Conservation (phyloP, 2,113 vertebrate genomes). For the Aix galericulata region DNA sequence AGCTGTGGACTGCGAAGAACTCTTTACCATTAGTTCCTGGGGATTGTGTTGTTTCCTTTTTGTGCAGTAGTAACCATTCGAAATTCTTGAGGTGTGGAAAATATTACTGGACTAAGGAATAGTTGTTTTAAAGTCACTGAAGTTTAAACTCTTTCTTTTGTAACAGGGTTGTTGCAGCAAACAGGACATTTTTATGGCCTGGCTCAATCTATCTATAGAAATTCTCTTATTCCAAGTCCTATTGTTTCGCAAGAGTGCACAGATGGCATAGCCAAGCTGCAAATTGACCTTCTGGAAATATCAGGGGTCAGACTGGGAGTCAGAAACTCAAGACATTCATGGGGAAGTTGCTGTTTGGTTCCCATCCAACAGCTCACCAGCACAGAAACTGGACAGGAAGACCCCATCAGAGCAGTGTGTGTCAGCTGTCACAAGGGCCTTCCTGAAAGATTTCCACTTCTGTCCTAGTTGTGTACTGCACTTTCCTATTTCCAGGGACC, state of each 20-base stretch:
- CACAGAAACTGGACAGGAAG: neutral
- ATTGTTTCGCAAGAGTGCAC: neutral
- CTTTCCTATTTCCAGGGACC: neutral
- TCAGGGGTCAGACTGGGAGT: neutral
- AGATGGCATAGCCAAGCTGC: neutral
- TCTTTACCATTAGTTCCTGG: neutral
- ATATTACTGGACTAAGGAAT: neutral
- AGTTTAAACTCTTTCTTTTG: neutral
- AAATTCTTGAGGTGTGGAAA: neutral
- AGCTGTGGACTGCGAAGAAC: neutral
- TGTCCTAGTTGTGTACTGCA: neutral
- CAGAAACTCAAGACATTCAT: neutral
- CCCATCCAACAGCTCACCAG: neutral
- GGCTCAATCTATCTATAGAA: neutral
- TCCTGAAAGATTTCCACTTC: neutral
- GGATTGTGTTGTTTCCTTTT: neutral
- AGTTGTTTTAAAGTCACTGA: neutral
- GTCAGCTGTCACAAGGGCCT: neutral
- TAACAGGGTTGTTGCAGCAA: neutral
- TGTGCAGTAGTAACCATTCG: neutral
- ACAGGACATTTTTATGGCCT: neutral
- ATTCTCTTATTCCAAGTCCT: neutral
- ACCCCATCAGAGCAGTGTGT: rapidly evolving
- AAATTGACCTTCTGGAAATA: neutral
- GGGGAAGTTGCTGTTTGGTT: neutral